Conservation (phyloP, 1,140 invertebrate species). For the Drosophila parvula region DNA sequence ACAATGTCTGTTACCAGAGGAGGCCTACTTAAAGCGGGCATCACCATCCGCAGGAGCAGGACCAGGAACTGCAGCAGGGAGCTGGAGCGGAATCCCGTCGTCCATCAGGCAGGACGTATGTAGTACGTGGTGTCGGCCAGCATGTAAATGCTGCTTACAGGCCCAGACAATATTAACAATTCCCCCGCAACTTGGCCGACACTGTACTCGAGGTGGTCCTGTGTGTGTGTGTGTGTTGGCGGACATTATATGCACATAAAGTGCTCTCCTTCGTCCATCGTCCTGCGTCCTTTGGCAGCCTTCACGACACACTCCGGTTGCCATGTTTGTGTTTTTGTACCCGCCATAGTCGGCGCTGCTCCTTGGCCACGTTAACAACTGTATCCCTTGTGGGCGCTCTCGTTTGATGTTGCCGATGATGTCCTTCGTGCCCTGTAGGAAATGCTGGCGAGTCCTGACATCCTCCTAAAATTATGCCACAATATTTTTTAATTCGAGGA, state of each 20-base stretch:
- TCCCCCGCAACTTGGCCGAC: constrained; percentile 59
- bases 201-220: constrained; percentile 23
- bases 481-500: constrained; percentile 5
- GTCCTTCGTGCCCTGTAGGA: constrained; percentile 62
- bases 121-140: constrained; percentile 62
- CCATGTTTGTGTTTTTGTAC: constrained; percentile 62
- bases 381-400: constrained; percentile 69
- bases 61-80: not conserved
- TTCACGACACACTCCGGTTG: constrained; percentile 53
- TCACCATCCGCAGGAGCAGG: constrained; percentile 24
- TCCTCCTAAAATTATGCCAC: constrained; percentile 65
- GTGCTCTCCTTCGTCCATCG: constrained; percentile 32
- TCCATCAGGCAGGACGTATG: constrained; percentile 50
- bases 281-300: constrained; percentile 23
- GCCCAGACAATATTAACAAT: constrained; percentile 75
- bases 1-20: constrained; percentile 24
- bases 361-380: constrained; percentile 69
- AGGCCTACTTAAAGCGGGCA: constrained; percentile 50
- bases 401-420: constrained; percentile 47
- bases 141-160: constrained; percentile 74
- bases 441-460: constrained; percentile 40
- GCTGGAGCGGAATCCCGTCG: not conserved
- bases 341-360: constrained; percentile 44
- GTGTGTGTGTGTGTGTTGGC: constrained; percentile 33
- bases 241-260: constrained; percentile 61